Evolutionary conservation across 2,888 invertebrate species (phyloP).

Genomic region (Lasioglossum vierecki): DNA sequence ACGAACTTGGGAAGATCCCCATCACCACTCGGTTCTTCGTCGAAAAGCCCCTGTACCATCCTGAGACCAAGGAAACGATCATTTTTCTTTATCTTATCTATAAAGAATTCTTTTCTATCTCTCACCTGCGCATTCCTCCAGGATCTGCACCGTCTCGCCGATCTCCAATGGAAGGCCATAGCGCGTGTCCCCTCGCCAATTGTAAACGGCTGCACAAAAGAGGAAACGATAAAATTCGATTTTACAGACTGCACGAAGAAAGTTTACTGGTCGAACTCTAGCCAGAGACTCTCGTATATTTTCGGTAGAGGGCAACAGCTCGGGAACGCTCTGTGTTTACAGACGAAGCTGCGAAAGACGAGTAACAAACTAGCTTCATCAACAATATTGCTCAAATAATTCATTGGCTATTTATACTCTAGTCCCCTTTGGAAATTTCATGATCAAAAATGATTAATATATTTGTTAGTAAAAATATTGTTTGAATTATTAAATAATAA

Average conservation of each 20-base stretch:
- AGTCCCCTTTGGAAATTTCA: neutral
- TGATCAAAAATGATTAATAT: no score
- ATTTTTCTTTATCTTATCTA: neutral
- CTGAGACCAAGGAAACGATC: constrained; percentile 80
- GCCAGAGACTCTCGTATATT: neutral
- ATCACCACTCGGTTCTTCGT: constrained; percentile 89
- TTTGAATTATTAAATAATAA: no score
- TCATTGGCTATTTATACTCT: neutral
- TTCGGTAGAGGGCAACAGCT: neutral
- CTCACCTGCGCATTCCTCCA: constrained; percentile 94
- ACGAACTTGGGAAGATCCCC: constrained; percentile 93
- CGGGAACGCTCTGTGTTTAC: neutral
- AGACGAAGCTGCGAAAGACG: neutral
- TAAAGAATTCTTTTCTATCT: constrained; percentile 39
- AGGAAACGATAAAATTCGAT: constrained; percentile 71
- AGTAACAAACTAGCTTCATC: neutral
- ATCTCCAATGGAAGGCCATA: constrained; percentile 94
- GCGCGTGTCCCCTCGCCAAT: constrained; percentile 94
- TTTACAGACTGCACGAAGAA: neutral
- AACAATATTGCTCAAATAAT: neutral
- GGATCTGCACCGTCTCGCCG: constrained; percentile 95
- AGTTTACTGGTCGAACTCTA: neutral
- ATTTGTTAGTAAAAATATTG: no score
- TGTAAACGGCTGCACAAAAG: constrained; percentile 91
- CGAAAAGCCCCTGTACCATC: constrained; percentile 95